Conservation (phyloP, 2,797 vertebrate genomes). For the Stomatorhinus walkeri region DNA sequence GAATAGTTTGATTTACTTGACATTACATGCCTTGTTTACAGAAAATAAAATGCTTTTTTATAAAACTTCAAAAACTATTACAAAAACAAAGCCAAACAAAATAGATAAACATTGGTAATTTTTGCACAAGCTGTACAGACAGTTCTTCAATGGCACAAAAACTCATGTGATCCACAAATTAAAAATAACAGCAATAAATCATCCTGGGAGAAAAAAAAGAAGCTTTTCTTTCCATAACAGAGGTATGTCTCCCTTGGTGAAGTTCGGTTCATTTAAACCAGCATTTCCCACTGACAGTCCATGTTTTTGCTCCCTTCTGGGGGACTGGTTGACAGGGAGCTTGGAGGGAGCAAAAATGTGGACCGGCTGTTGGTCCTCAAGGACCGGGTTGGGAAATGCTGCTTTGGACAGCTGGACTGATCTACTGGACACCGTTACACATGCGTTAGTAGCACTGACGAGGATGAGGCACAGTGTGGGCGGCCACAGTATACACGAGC, state of each 20-base stretch:
- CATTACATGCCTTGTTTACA: slow-evolving; percentile 20
- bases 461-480: not conserved
- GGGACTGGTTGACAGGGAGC: not conserved
- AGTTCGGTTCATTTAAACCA: not conserved
- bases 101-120: slow-evolving; percentile 25
- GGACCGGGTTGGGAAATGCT: not conserved
- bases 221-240: not conserved
- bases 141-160: slow-evolving; percentile 32
- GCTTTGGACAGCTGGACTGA: not conserved
- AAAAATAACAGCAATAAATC: not conserved
- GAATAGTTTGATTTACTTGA: not conserved
- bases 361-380: not conserved
- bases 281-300: not conserved
- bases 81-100: slow-evolving; percentile 34
- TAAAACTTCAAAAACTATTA: slow-evolving; percentile 38
- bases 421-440: not conserved
- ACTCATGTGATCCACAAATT: slow-evolving; percentile 36
- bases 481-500: not conserved
- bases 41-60: slow-evolving; percentile 30
- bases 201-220: not conserved
- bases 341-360: not conserved
- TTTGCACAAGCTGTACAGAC: slow-evolving; percentile 33
- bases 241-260: not conserved
- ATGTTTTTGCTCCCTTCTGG: not conserved
- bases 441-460: not conserved